A percentile compares a stretch with the other conserved stretches of the same genome.
Conservation (phyloP, 2,797 vertebrate species). For the Yasuhikotakia modesta region DNA sequence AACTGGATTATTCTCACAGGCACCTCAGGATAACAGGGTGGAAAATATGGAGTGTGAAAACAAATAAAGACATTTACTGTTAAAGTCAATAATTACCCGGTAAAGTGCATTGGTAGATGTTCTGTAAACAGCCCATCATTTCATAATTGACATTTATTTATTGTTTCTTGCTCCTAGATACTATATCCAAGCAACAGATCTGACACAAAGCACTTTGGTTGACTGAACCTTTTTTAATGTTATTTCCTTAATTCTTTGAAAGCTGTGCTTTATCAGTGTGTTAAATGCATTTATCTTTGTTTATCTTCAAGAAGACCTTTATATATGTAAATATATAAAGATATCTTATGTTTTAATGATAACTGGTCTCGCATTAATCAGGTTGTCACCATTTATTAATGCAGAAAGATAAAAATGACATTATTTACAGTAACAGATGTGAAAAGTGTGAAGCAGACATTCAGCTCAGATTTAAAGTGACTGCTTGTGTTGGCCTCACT, state of each 20-base stretch:
- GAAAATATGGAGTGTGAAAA: constrained; percentile 45
- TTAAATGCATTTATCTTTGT: not conserved
- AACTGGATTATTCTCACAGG: constrained; percentile 19
- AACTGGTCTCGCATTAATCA: not conserved
- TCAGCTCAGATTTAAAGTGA: not conserved
- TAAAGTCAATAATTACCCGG: constrained; percentile 28
- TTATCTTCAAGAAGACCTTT: not conserved
- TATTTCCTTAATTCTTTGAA: not conserved
- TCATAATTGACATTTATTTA: constrained; percentile 22
- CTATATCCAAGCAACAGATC: not conserved
- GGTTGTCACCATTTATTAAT: not conserved
- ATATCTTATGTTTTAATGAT: not conserved
- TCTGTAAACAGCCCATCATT: constrained; percentile 21
- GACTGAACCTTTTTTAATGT: not conserved
- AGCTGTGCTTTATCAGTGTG: not conserved
- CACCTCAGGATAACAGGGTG: not conserved
- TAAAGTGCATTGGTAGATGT: constrained; percentile 37
- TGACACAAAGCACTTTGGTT: not conserved
- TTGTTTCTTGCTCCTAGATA: not conserved
- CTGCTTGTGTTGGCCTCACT: constrained; percentile 1
- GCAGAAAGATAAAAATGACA: not conserved
- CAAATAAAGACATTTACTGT: constrained; percentile 39
- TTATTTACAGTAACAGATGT: not conserved
- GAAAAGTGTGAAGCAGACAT: not conserved
- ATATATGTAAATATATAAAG: not conserved